Evolutionary conservation across 2,888 invertebrate species (phyloP), one percentile per base, ranked within the genome.

Genomic region (Hoplodrina ambigua): DNA sequence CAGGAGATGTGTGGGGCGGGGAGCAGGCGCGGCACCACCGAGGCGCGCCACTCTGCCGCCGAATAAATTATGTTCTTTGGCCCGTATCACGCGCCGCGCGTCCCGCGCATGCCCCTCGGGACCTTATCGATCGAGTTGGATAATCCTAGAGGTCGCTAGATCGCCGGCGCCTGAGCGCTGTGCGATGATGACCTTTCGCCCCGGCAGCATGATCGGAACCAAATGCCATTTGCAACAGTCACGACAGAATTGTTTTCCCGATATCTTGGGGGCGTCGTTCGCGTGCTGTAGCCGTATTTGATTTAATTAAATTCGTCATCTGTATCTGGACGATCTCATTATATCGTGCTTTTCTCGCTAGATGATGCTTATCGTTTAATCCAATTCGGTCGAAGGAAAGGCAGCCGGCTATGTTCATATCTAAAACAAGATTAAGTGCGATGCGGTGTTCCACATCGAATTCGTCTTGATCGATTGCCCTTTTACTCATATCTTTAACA

Each of bases 41-140:
- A 90, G 93, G 88, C 94, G 94, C 95, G 95, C 94, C 95, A 93
- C 93, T 84, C 92, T 93, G 95, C 95, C 95, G 95, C 95, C 95
- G 94, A 94, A 95, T 95, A 94, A 93, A 95, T 95, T 94, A 94
- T 91, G 90, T 89, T 90, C 92, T 91, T 90, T 88, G 90, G 91
- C 85, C 86, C 88, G 85, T 88, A 90, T 87, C 89, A 78, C 71
- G 72, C 78, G 81, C 85, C 87, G 82, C 87, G 81, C 88, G 80
- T 81, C 84, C 84, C 85, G 76, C 84, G 64, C 83, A 61, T 75
- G 46, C 86, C 86, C 83, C 85, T 80, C 82, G 80, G 88, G 86
- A 86, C 89, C 90, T 92, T 94, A 94, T 94, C 94, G 94, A 95
- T 94, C 91, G 90, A 82, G 82, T 88, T 86, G 93, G 94, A 94